Evolutionary conservation across 2,113 vertebrate genomes (phyloP).

Genomic region (Clupea harengus): DNA sequence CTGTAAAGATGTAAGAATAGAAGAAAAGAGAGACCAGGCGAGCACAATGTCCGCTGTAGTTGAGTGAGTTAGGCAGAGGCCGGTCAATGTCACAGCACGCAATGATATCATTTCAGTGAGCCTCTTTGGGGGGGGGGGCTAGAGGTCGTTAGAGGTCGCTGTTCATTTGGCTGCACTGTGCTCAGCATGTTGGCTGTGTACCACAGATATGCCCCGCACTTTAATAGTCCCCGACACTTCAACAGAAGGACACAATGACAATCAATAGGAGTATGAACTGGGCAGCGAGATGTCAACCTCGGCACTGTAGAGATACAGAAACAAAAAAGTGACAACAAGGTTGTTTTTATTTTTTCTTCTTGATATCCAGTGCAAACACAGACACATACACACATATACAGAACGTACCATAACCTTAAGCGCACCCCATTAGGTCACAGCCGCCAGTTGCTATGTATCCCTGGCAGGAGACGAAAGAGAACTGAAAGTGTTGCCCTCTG

Average conservation of each 20-base stretch:
- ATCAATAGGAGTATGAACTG: not conserved
- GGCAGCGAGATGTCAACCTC: not conserved
- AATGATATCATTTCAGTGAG: not conserved
- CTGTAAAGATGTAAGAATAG: no score
- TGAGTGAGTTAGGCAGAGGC: not conserved
- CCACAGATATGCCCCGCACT: not conserved
- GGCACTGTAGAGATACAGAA: not conserved
- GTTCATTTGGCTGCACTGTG: not conserved
- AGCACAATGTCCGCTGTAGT: not conserved
- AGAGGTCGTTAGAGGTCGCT: not conserved
- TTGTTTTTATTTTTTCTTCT: no score
- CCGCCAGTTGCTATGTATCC: not conserved
- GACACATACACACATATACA: slow-evolving; percentile 5
- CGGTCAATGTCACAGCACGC: not conserved
- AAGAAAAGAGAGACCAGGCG: no score
- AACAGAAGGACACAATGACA: not conserved
- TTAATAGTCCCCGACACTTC: not conserved
- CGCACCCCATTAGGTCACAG: not conserved
- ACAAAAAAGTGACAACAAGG: not conserved
- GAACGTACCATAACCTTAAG: not conserved
- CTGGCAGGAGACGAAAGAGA: not conserved
- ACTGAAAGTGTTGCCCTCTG: not conserved
- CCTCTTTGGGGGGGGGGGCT: not conserved
- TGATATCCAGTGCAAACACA: not conserved
- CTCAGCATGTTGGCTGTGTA: not conserved